Conservation (phyloP, 1,140 invertebrate species). For the Macrocentrus cingulum region DNA sequence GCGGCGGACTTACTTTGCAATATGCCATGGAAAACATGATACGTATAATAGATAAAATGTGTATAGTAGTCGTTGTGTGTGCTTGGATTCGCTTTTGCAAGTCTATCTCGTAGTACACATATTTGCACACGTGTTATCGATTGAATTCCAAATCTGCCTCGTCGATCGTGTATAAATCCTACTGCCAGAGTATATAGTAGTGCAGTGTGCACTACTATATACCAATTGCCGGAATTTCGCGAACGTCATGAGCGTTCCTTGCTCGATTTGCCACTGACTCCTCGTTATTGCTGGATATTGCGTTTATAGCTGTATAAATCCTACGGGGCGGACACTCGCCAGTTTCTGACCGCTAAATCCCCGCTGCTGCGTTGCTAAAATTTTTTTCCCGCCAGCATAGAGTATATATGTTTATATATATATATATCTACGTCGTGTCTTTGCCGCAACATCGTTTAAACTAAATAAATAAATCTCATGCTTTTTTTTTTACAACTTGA, state of each 20-base stretch:
- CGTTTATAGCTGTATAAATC: constrained; percentile 18
- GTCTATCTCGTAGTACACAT: background rate
- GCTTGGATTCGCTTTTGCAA: constrained; percentile 4
- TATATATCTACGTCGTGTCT: too few species aligned
- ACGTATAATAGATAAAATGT: background rate
- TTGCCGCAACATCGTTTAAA: too few species aligned
- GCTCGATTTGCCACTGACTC: constrained; percentile 20
- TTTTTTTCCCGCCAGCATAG: background rate
- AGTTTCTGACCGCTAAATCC: background rate
- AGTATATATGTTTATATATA: too few species aligned
- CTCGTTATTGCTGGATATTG: constrained; percentile 18
- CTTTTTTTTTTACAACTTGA: too few species aligned
- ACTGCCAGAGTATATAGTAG: background rate
- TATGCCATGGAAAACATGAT: background rate
- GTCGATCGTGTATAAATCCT: background rate
- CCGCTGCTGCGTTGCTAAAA: background rate
- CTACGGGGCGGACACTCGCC: constrained; percentile 6
- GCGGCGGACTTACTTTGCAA: too few species aligned
- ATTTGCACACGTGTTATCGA: background rate
- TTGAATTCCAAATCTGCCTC: background rate
- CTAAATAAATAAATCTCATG: too few species aligned
- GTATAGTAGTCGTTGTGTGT: background rate
- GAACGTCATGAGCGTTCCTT: constrained; percentile 15
- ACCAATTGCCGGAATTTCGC: constrained; percentile 16
- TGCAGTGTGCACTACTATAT: background rate